A percentile compares a stretch with the other conserved stretches of the same genome.
Evolutionary conservation across 2,797 vertebrate species (phyloP).

Genomic region (Rhinoraja longicauda): DNA sequence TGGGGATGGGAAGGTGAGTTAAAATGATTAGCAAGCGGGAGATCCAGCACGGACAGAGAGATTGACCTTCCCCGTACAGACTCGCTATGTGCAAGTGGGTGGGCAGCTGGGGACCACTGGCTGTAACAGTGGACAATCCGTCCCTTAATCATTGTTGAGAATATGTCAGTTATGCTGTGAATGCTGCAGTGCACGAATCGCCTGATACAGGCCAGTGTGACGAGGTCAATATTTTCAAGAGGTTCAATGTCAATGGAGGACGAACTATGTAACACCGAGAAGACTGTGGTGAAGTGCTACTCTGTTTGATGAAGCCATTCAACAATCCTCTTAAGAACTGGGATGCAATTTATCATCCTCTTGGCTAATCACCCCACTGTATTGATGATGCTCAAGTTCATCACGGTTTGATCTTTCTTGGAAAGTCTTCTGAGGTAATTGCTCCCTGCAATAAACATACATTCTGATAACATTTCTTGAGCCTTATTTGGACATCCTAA

Average conservation of each 20-base stretch:
- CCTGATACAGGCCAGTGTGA: neutral
- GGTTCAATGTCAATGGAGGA: neutral
- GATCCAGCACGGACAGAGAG: too few relatives aligned
- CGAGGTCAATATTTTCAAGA: slow-evolving; percentile 6
- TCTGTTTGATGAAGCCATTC: slow-evolving; percentile 28
- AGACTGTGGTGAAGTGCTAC: neutral
- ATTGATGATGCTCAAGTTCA: slow-evolving; percentile 10
- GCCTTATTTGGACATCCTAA: neutral
- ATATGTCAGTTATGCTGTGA: neutral
- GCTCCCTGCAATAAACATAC: neutral
- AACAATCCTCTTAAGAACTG: slow-evolving; percentile 24
- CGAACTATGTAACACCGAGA: neutral
- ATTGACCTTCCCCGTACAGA: too few relatives aligned
- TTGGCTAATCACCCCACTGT: neutral
- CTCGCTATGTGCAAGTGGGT: too few relatives aligned
- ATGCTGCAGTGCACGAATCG: neutral
- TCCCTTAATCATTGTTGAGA: neutral
- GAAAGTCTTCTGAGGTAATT: neutral
- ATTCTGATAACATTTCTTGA: neutral
- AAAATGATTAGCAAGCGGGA: too few relatives aligned
- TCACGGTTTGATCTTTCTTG: neutral
- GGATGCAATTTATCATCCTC: neutral
- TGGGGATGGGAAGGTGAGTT: too few relatives aligned
- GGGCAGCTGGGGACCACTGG: too few relatives aligned
- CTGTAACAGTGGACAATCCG: too few relatives aligned